A percentile compares a stretch with the other conserved stretches of the same genome.
These are phyloP conservation scores for Girardinus metallicus DNA, from an alignment of 2,797 vertebrate species.

Conservation along the genomic window DNA sequence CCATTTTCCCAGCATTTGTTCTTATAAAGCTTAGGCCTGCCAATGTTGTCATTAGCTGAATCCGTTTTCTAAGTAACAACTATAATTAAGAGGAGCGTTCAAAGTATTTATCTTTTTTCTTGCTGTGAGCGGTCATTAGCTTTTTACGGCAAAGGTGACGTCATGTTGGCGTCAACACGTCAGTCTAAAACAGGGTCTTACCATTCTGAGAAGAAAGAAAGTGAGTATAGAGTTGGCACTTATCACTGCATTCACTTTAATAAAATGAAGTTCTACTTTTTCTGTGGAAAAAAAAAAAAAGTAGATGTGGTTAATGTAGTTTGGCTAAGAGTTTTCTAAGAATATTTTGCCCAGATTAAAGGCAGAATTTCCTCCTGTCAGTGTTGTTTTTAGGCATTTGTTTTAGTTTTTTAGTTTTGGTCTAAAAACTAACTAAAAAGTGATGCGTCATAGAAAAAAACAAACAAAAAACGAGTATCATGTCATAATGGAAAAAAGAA, in stretches of 20 bases:
- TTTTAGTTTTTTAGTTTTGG: constrained; percentile 9
- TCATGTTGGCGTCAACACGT: neutral
- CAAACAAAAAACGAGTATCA: neutral
- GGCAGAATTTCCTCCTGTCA: neutral
- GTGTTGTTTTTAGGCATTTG: neutral
- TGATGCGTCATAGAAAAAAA: neutral
- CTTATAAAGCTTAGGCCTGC: neutral
- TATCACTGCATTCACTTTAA: neutral
- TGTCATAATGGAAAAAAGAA: neutral
- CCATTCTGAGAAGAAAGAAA: neutral
- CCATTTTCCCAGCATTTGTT: neutral
- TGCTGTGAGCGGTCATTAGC: neutral
- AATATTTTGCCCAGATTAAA: neutral
- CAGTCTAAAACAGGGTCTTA: neutral
- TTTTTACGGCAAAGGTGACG: neutral
- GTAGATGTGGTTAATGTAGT: neutral
- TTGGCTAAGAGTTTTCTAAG: neutral
- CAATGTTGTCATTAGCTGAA: neutral
- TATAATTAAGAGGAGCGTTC: neutral
- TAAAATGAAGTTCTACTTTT: neutral
- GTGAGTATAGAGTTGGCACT: neutral
- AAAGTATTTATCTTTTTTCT: neutral
- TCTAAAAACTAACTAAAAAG: too few species aligned
- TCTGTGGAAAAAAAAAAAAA: neutral
- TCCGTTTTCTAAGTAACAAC: neutral